Base-by-base conservation (phyloP, 2,888 invertebrate genomes). In the Latrodectus elegans region DNA sequence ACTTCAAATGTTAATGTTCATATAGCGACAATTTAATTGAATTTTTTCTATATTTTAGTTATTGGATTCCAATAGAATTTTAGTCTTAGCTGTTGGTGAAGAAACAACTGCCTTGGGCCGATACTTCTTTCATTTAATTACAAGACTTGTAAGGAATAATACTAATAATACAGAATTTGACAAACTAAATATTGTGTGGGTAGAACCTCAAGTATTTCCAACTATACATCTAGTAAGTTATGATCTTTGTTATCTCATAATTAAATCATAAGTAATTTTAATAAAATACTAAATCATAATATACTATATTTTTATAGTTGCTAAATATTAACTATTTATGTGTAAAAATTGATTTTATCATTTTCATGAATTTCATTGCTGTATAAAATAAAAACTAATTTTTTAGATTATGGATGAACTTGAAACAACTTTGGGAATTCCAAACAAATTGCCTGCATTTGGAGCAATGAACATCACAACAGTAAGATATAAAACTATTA, bases 151-250 rank as follows among this genome's bases (percentile, higher is more conserved):
- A 14, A 84, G 89, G 22, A 90, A 89, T 72, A 89, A 82, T 55
- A 86, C 82, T 9, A 86, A 89, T 53, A 89, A 79, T 52, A 88
- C 89, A n/a, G 88, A 88, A 17, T 88, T 79, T 81, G 52, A 80
- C 60, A 79, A 73, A 17, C 70, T 90, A 11, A 89, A 89, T 38
- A 89, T 90, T 67, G 78, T 90, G 4, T 90, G 90, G 90, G 84
- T 90, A 60, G 89, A 90, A 60, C 86, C 88, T 26, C 74, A 89
- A 60, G 70, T 86, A 51, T 90, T 89, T 74, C 90, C 90, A 17
- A 68, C 81, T 53, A 82, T 89, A 52, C 72, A 88, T 73, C 67
- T 89, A 60, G 89, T 88, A 81, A 78, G 77, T 72, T 70, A 53
- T 55, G 52, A 6, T 60, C 11, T 70, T 55, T 72, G 11, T 8